Evolutionary conservation across 2,113 vertebrate genomes (phyloP).

Genomic region (Anguilla japonica): DNA sequence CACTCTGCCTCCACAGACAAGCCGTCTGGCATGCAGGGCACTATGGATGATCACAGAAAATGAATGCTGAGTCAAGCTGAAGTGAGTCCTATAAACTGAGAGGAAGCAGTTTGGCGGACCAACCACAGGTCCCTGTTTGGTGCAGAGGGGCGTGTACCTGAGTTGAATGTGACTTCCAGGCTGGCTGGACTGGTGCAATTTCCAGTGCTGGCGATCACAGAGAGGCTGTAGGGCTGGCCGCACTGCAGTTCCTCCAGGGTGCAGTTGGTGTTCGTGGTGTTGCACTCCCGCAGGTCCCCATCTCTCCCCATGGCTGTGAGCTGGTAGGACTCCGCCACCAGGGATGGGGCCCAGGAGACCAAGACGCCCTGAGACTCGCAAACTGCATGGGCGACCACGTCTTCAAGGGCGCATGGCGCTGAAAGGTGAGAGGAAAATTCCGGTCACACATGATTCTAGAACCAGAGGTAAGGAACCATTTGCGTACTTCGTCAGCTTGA

Average conservation of each 20-base stretch:
- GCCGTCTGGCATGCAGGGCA: slow-evolving; percentile 61
- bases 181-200: slow-evolving; percentile 62
- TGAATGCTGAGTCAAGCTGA: neutral
- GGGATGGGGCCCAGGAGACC: slow-evolving; percentile 60
- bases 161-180: slow-evolving; percentile 42
- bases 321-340: slow-evolving; percentile 53
- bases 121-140: neutral
- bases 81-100: neutral
- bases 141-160: slow-evolving; percentile 48
- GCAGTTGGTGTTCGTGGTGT: slow-evolving; percentile 55
- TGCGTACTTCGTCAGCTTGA: neutral
- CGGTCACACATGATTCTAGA: neutral
- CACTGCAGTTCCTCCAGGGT: slow-evolving; percentile 55
- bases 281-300: slow-evolving; percentile 49
- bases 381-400: slow-evolving; percentile 20
- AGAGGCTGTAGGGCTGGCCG: slow-evolving; percentile 55
- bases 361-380: slow-evolving; percentile 48
- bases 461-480: neutral
- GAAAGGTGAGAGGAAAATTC: neutral
- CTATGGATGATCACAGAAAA: slow-evolving; percentile 41
- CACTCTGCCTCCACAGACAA: slow-evolving; percentile 57
- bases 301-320: slow-evolving; percentile 41
- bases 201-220: slow-evolving; percentile 53
- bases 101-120: neutral
- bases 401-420: slow-evolving; percentile 38